These are phyloP conservation scores for Podabrus alpinus DNA, from an alignment of 2,888 invertebrate species.

Conservation along the genomic window DNA sequence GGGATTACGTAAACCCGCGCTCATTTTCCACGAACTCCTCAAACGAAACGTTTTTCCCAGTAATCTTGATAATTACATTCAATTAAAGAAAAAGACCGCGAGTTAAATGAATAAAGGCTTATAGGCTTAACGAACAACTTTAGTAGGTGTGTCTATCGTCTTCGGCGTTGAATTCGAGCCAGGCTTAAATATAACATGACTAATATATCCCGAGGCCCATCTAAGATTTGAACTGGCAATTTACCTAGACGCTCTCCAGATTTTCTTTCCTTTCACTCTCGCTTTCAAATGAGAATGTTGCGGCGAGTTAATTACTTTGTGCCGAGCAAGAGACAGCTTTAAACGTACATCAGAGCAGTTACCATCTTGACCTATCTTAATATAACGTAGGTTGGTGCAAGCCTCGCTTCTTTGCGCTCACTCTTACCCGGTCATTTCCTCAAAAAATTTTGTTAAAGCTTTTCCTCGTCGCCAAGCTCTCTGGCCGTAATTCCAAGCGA, in stretches of 20 bases:
- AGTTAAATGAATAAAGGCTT: background rate
- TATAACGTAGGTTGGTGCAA: conserved; percentile 17
- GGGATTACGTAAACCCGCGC: background rate
- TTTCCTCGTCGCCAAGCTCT: background rate
- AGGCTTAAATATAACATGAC: conserved; percentile 54
- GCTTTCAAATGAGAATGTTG: conserved; percentile 4
- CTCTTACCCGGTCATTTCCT: background rate
- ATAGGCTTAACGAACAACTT: background rate
- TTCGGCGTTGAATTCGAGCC: conserved; percentile 54
- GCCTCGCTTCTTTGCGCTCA: conserved; percentile 1
- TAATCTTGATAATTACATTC: background rate
- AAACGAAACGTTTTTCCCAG: background rate
- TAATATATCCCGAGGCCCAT: conserved; percentile 54
- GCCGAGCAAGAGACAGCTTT: conserved; percentile 3
- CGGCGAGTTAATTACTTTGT: background rate
- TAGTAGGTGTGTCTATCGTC: conserved; percentile 23
- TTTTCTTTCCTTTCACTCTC: conserved; percentile 22
- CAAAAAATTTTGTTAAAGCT: background rate
- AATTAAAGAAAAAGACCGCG: background rate
- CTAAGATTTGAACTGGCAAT: conserved; percentile 44
- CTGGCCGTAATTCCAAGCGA: background rate
- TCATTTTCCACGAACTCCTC: background rate
- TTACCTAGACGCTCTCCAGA: conserved; percentile 10
- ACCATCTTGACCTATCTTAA: conserved; percentile 26
- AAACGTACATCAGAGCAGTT: conserved; percentile 10